A percentile compares a stretch with the other conserved stretches of the same genome.
Evolutionary conservation across 2,113 vertebrate species (phyloP).

Genomic region (Myxocyprinus asiaticus): DNA sequence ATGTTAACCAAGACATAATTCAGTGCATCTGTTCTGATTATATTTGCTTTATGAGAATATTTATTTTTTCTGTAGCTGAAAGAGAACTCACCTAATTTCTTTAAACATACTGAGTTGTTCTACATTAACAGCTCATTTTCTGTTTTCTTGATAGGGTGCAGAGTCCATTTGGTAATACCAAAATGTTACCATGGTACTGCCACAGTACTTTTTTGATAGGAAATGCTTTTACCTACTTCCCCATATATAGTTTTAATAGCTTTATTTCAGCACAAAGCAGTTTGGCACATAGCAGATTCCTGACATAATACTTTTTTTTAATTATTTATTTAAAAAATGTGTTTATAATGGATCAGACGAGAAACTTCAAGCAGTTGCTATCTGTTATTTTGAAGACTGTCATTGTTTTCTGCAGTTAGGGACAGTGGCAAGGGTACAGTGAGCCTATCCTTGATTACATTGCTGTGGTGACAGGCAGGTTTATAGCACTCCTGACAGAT

Average conservation of each 20-base stretch:
- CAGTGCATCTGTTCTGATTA: no score
- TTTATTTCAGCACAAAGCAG: background rate
- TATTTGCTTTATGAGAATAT: no score
- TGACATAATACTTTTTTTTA: background rate
- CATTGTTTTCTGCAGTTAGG: slow-evolving; percentile 14
- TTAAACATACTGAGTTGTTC: no score
- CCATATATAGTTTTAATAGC: no score
- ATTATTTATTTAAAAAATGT: background rate
- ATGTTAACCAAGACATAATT: no score
- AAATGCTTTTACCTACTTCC: background rate
- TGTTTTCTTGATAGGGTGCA: no score
- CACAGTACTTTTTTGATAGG: no score
- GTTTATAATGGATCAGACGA: slow-evolving; percentile 4
- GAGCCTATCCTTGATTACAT: slow-evolving; percentile 38
- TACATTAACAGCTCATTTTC: no score
- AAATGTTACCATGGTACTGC: no score
- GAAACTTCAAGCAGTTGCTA: slow-evolving; percentile 13
- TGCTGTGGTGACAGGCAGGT: slow-evolving; percentile 39
- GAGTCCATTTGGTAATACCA: no score
- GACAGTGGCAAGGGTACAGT: slow-evolving; percentile 29
- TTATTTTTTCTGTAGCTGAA: no score
- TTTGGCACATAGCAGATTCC: background rate
- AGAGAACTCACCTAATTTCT: no score
- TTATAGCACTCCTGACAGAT: slow-evolving; percentile 37
- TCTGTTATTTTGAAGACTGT: background rate